A percentile compares a stretch with the other conserved stretches of the same genome.
Evolutionary conservation across 2,113 vertebrate species (phyloP).

Genomic region (Bothrops jararaca): DNA sequence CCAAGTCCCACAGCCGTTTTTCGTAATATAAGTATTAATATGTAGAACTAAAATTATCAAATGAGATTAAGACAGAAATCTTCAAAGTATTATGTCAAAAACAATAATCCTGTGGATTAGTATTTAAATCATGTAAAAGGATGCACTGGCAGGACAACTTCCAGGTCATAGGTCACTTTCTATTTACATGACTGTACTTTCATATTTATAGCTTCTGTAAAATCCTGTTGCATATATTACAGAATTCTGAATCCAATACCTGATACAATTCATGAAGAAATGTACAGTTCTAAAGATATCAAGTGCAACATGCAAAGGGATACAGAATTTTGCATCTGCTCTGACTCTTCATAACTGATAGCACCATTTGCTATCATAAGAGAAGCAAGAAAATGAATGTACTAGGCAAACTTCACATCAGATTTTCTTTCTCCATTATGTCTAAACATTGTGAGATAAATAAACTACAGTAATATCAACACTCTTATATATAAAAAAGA

Average conservation of each 20-base stretch:
- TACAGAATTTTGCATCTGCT: not conserved
- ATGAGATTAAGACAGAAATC: slow-evolving; percentile 15
- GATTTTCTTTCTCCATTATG: not conserved
- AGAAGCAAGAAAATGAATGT: not conserved
- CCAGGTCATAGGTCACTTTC: not conserved
- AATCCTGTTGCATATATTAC: not conserved
- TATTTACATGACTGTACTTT: not conserved
- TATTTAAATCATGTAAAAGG: slow-evolving; percentile 6
- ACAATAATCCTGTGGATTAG: slow-evolving; percentile 23
- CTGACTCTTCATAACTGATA: not conserved
- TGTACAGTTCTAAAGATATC: not conserved
- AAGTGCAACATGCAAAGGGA: not conserved
- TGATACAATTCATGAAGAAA: not conserved
- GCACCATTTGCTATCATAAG: not conserved
- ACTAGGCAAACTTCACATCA: not conserved
- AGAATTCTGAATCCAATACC: not conserved
- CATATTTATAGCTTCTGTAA: not conserved
- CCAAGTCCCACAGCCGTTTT: too few relatives aligned
- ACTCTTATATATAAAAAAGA: not conserved
- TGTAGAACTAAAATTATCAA: slow-evolving; percentile 5
- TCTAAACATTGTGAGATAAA: not conserved
- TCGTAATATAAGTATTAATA: not conserved
- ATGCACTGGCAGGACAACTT: not conserved
- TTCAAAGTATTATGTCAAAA: slow-evolving; percentile 6
- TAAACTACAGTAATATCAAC: not conserved